A percentile compares a stretch with the other conserved stretches of the same genome.
Conservation (phyloP, 2,888 invertebrate species). For the Hydroisotoma schaefferi region DNA sequence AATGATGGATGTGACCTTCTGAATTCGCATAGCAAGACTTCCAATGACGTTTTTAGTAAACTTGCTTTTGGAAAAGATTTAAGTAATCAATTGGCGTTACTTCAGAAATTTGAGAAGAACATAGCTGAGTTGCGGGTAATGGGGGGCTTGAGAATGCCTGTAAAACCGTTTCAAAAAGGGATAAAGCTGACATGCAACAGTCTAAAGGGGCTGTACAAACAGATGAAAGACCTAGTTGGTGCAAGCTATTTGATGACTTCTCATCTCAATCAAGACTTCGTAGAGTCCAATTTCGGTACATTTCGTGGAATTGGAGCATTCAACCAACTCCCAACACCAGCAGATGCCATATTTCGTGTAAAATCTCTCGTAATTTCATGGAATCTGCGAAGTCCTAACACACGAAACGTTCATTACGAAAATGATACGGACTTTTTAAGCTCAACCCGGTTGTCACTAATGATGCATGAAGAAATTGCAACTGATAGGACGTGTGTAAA, state of each 20-base stretch:
- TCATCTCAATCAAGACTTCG: slow-evolving; percentile 19
- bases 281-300: slow-evolving; percentile 10
- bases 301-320: slow-evolving; percentile 12
- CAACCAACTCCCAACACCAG: slow-evolving; percentile 5
- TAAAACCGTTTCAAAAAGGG: slow-evolving; percentile 23
- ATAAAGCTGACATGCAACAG: slow-evolving; percentile 6
- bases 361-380: slow-evolving; percentile 8
- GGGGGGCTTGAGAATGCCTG: not conserved
- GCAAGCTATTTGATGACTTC: slow-evolving; percentile 10
- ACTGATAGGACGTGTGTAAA: not conserved
- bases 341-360: slow-evolving; percentile 8
- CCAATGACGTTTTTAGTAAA: not conserved
- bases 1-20: slow-evolving; percentile 19
- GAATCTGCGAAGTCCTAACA: slow-evolving; percentile 2
- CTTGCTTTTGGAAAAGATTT: not conserved
- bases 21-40: not conserved
- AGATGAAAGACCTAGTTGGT: slow-evolving; percentile 2
- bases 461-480: not conserved
- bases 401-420: not conserved
- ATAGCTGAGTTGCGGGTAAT: slow-evolving; percentile 1
- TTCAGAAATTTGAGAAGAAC: slow-evolving; percentile 2
- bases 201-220: slow-evolving; percentile 1
- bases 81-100: not conserved
- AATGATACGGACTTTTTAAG: not conserved
- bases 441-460: not conserved